Percentiles rank a stretch among this genome's conserved stretches.
Evolutionary conservation across 2,888 invertebrate genomes (phyloP).

Genomic region (Orthosia incerta): DNA sequence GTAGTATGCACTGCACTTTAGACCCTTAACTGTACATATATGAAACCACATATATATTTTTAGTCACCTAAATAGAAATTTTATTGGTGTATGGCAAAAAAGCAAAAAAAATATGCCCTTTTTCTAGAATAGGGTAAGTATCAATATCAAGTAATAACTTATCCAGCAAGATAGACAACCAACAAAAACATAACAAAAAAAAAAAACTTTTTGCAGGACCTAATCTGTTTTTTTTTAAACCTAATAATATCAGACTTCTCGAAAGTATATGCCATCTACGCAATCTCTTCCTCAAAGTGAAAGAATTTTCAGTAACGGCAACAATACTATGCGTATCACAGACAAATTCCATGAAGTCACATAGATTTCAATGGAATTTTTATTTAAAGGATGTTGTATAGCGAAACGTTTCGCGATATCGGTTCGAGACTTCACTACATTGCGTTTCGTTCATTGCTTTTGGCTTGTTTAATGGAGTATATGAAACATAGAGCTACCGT

Average conservation of each 20-base stretch:
- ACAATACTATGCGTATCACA: constrained; percentile 26
- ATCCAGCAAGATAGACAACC: too few species aligned
- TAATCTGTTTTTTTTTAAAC: background rate
- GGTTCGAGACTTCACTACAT: constrained; percentile 52
- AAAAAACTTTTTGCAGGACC: too few species aligned
- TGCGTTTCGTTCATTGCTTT: constrained; percentile 62
- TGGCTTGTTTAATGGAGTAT: constrained; percentile 61
- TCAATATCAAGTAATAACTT: too few species aligned
- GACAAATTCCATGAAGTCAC: constrained; percentile 36
- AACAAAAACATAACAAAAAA: too few species aligned
- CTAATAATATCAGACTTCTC: background rate
- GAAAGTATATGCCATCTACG: background rate
- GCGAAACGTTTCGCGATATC: constrained; percentile 46
- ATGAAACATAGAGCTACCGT: constrained; percentile 47
- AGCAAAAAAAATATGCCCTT: too few species aligned
- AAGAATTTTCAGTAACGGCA: constrained; percentile 19
- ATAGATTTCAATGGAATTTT: constrained; percentile 57
- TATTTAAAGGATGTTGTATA: constrained; percentile 49
- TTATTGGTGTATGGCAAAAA: too few species aligned
- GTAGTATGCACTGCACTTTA: too few species aligned
- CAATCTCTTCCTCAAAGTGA: background rate
- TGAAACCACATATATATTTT: too few species aligned
- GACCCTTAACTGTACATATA: too few species aligned
- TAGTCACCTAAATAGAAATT: too few species aligned
- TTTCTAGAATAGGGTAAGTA: too few species aligned